Base-by-base conservation (phyloP, 1,140 invertebrate species). In the Pectinophora gossypiella region DNA sequence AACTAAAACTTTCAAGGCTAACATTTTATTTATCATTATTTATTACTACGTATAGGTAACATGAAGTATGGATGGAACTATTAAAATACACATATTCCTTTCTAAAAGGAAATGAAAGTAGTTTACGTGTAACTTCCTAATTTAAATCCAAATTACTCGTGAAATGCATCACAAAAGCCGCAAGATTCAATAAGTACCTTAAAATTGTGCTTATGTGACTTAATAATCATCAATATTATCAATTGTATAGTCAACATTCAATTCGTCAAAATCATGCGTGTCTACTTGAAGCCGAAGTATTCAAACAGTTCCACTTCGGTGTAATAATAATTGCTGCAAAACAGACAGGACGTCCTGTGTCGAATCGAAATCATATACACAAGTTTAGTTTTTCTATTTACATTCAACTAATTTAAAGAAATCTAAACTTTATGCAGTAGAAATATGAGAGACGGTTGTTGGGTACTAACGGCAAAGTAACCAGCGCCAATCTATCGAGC, bases 271-370 rank as follows among this genome's bases (percentile, higher is more conserved):
- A 32, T 32, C 27, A 32, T 32, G n/a, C 27, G 9, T n/a, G n/a
- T 32, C 9, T 32, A 32, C 38, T 38, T 40, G 12, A n/a, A n/a
- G n/a, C n/a, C n/a, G n/a, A n/a, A 40, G 47, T 65, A 72, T 73
- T 81, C 61, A 74, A 76, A 80, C 61, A 60, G 76, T 81, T 81
- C 68, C 74, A 68, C 69, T 74, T 71, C 45, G 62, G 61, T 66
- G 53, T 75, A 75, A 76, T 72, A 81, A 84, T 86, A 85, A 83
- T 83, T 75, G 68, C 64, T 72, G 69, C 70, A 77, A 83, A 86
- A 74, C 76, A 77, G 72, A 78, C 72, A 83, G 76, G 83, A 83
- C 72, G 79, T 85, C 77, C 80, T 83, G 79, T 73, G 63, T 78
- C 80, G 80, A 84, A 84, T 83, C 68, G 60, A n/a, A 40, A 12